Evolutionary conservation across 1,140 invertebrate genomes (phyloP), one percentile per base, ranked within the genome.

Genomic region (Magallana angulata): DNA sequence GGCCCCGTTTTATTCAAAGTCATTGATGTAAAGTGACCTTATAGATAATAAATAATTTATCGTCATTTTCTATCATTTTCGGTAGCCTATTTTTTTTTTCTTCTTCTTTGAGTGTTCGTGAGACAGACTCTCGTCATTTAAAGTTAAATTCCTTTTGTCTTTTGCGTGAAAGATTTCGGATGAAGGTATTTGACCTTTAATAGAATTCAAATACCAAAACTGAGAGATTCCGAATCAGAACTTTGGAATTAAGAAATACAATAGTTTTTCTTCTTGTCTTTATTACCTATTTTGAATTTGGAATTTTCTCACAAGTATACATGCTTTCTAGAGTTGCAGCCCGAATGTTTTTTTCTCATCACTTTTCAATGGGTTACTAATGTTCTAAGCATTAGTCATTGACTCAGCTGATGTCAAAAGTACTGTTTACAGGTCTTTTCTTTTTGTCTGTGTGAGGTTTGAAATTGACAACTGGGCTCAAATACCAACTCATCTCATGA

Each of bases 31-130:
- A 76, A 30, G 68, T 76, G 68, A 76, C 68, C 68, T 76, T 76
- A 76, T 76, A 76, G 68, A 76, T 76, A 76, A 76, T 76, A 76
- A 76, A 76, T 76, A 76, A 76, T 76, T 76, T 76, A 76, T 76
- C 68, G 68, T 76, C 36, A 76, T 76, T 76, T 76, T 76, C 68
- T 76, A 76, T 76, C 68, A 76, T 76, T 76, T 76, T 76, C 68
- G 11, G 68, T 76, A 76, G 68, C 68, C 68, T 76, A 76, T 76
- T 76, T 76, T 76, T 68, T 64, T 71, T 76, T 76, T 76, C 68
- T 48, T 48, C 68, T 30, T 12, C 68, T 76, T 76, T 76, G 68
- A 76, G 30, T 76, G 24, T 76, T 76, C 68, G 68, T 76, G 68
- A 30, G 68, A 76, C 36, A 18, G 68, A 76, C 68, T 76, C 68